Conservation (phyloP, 2,113 vertebrate genomes). For the Acrocephalus kingi region DNA sequence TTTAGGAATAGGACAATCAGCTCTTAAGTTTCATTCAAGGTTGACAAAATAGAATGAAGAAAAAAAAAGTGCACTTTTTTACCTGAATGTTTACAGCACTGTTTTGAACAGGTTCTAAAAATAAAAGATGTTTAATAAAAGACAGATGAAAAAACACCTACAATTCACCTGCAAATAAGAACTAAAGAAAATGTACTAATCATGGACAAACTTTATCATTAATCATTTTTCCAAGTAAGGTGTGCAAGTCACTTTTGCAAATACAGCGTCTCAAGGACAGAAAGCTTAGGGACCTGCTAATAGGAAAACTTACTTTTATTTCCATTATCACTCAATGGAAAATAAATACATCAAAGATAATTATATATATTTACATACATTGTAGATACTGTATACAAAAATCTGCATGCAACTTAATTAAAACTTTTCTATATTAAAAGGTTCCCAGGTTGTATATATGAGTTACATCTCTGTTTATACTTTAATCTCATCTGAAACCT, state of each 20-base stretch:
- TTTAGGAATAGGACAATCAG: background rate
- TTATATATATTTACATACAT: no score
- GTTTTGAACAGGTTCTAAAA: background rate
- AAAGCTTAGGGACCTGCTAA: background rate
- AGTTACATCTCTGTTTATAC: background rate
- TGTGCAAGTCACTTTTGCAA: background rate
- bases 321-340: background rate
- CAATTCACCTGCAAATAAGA: background rate
- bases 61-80: background rate
- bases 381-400: background rate
- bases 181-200: background rate
- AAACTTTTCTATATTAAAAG: background rate
- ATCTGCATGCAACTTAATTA: background rate
- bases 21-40: background rate
- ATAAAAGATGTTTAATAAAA: background rate
- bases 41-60: background rate
- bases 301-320: background rate
- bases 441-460: background rate
- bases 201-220: background rate
- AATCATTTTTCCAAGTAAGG: background rate
- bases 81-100: background rate
- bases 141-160: background rate
- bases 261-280: background rate
- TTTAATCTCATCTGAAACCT: background rate
- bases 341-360: background rate